Conservation (phyloP, 2,888 invertebrate genomes). For the Suillia variegata region DNA sequence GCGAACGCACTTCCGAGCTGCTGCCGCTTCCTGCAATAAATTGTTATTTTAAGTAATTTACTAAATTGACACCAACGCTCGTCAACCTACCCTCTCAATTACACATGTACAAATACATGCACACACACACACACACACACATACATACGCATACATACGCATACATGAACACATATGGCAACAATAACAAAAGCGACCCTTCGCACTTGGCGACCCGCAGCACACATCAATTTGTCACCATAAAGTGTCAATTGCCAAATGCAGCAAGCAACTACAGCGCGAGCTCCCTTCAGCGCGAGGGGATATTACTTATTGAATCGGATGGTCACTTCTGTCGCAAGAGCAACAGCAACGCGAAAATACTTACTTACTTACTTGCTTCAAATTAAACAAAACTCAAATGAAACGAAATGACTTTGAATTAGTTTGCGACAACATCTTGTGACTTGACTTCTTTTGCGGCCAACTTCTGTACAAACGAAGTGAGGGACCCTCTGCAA, state of each 20-base stretch:
- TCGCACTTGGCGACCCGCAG: slow-evolving; percentile 2
- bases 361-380: too few relatives aligned
- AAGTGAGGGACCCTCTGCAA: not conserved
- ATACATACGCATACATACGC: too few relatives aligned
- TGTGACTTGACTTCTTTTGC: not conserved
- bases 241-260: slow-evolving; percentile 38
- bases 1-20: not conserved
- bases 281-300: too few relatives aligned
- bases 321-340: not conserved
- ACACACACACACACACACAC: too few relatives aligned
- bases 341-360: not conserved
- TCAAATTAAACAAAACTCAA: not conserved
- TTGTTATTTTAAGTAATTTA: not conserved
- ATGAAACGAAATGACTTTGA: not conserved
- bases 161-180: slow-evolving; percentile 23
- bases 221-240: slow-evolving; percentile 38
- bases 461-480: too few relatives aligned
- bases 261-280: slow-evolving; percentile 4
- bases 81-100: slow-evolving; percentile 27
- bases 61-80: slow-evolving; percentile 5
- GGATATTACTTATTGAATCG: too few relatives aligned
- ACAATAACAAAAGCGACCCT: slow-evolving; percentile 2
- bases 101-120: too few relatives aligned
- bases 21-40: not conserved
- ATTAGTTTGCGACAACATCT: not conserved